phyloP scores from a whole-genome alignment of 2,888 invertebrate species.

The Cantharis lateralis region DNA sequence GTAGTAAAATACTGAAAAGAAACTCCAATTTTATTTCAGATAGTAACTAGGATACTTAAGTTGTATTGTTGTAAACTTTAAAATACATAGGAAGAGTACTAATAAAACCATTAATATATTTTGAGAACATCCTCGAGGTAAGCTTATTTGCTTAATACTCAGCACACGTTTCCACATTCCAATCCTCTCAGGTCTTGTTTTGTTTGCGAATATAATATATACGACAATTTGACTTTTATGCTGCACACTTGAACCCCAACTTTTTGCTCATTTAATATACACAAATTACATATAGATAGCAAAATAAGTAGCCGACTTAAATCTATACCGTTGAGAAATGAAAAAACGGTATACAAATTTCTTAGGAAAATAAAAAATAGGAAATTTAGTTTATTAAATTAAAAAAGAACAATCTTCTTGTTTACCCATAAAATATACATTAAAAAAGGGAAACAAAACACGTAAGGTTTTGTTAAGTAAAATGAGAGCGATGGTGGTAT shows the following conservation, averaged over 20 bases:
- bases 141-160: conserved; percentile 1
- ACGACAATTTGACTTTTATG: conserved; percentile 21
- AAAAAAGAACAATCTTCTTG: background rate
- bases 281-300: background rate
- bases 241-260: conserved; percentile 10
- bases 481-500: background rate
- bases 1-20: background rate
- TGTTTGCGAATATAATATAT: conserved; percentile 12
- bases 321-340: background rate
- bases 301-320: background rate
- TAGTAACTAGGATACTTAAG: background rate
- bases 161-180: conserved; percentile 11
- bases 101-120: conserved; percentile 1
- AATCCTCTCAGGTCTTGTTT: conserved; percentile 22
- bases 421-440: background rate
- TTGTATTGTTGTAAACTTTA: background rate
- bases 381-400: background rate
- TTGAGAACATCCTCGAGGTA: background rate
- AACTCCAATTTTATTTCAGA: background rate
- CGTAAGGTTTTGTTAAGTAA: background rate
- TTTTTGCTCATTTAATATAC: background rate
- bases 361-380: background rate
- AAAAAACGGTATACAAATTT: background rate
- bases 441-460: background rate
- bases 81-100: background rate